phyloP scores from a whole-genome alignment of 2,888 invertebrate genomes.

The Hemaris fuciformis region DNA sequence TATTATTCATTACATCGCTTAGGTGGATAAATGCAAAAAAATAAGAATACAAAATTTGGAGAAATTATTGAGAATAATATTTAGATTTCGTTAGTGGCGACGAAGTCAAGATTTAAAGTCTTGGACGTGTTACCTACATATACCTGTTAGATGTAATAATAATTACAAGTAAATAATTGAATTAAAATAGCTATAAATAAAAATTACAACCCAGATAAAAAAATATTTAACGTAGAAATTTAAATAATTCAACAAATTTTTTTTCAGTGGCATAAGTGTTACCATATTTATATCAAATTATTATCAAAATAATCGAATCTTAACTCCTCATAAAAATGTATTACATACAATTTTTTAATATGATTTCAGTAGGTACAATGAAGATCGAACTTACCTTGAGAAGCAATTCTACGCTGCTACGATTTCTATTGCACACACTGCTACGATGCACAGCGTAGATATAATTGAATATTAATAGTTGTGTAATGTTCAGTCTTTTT shows the following conservation, averaged over 20 bases:
- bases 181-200: too few relatives aligned
- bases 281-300: too few relatives aligned
- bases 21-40: neutral
- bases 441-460: slow-evolving; percentile 43
- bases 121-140: too few relatives aligned
- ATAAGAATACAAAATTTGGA: neutral
- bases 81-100: too few relatives aligned
- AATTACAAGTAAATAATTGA: too few relatives aligned
- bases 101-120: too few relatives aligned
- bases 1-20: neutral
- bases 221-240: too few relatives aligned
- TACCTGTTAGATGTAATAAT: too few relatives aligned
- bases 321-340: neutral
- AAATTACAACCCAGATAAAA: too few relatives aligned
- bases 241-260: too few relatives aligned
- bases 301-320: neutral
- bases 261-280: too few relatives aligned
- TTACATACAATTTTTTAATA: neutral
- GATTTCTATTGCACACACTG: slow-evolving; percentile 58
- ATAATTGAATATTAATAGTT: slow-evolving; percentile 25
- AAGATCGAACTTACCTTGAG: slow-evolving; percentile 51
- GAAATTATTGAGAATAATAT: neutral
- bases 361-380: neutral
- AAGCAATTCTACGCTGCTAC: slow-evolving; percentile 45
- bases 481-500: slow-evolving; percentile 25